Evolutionary conservation across 2,113 vertebrate species (phyloP), one percentile per base, ranked within the genome.

Genomic region (Mastomys coucha): DNA sequence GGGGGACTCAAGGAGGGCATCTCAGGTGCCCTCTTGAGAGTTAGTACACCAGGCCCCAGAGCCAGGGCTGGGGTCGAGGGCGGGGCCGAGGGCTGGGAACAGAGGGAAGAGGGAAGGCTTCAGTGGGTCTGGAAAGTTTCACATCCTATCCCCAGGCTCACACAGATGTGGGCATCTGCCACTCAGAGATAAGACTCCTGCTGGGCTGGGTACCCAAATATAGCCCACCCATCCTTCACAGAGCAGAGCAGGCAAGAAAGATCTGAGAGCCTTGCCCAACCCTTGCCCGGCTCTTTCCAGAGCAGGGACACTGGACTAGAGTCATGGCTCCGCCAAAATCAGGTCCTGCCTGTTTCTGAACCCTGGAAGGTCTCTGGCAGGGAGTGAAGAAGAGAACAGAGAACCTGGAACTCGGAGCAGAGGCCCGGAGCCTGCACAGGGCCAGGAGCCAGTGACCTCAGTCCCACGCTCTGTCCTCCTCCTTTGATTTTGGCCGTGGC

Each of bases 391-490:
- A 9, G 28, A 58, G 5, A 45, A 5, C 13, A 2, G n/a, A 10
- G 86, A n/a, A 78, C 22, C 4, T 14, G 2, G n/a, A 28, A 13
- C 65, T 28, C 2, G 1, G 1, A 56, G 67, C n/a, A 1, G 4
- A 93, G 49, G 90, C 77, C 49, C 4, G 28, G 42, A 24, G 31
- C 24, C 63, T 4, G 19, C 6, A 39, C 78, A 53, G 3, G 6
- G 6, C 14, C 24, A 9, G 11, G 7, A 14, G 88, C 0, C 10
- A 80, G 89, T 0, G 13, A 76, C 8, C 51, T 3, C 26, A 0
- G 22, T 3, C 26, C 0, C 17, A 20, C 26, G 60, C 45, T 22
- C 22, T 22, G 0, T 5, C 16, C 28, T 56, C 51, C 63, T 69
- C 31, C 67, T 93, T 14, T 42, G 60, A 76, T 31, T 42, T 14